phyloP scores from a whole-genome alignment of 2,888 invertebrate species.

The Hirtodrosophila duncani region DNA sequence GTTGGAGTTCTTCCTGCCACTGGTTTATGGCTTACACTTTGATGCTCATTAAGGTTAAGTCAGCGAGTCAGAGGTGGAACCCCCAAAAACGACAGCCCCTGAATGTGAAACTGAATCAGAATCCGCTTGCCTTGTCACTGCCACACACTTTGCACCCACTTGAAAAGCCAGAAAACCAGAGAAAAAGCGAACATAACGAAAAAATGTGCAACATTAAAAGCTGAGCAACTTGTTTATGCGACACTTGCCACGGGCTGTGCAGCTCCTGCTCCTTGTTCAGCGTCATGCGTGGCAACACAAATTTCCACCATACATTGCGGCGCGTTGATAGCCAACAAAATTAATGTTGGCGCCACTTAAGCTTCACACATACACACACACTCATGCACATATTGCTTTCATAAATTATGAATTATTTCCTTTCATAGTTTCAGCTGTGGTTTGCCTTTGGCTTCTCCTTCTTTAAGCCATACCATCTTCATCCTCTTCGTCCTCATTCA shows the following conservation, averaged over 20 bases:
- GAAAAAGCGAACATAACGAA: conserved; percentile 17
- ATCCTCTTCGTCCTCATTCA: neutral
- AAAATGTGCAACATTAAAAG: conserved; percentile 60
- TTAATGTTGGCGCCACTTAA: conserved; percentile 8
- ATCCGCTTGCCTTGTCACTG: neutral
- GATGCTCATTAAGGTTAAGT: conserved; percentile 62
- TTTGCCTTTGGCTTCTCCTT: neutral
- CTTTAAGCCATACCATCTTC: too few species aligned
- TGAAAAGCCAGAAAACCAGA: neutral
- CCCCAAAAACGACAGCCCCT: too few species aligned
- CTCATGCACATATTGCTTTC: conserved; percentile 25
- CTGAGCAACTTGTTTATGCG: conserved; percentile 56
- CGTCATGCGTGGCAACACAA: neutral
- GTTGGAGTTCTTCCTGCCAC: conserved; percentile 13
- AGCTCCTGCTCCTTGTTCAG: neutral
- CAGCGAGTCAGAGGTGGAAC: conserved; percentile 37
- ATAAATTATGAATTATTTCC: conserved; percentile 48
- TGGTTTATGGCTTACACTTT: conserved; percentile 55
- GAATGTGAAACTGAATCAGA: too few species aligned
- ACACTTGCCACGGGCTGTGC: conserved; percentile 28
- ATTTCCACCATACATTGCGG: conserved; percentile 11
- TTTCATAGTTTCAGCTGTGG: conserved; percentile 41
- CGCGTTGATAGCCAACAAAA: conserved; percentile 12
- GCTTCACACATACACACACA: too few species aligned
- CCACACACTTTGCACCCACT: neutral